These are phyloP conservation scores for Glyptemys insculpta DNA, from an alignment of 2,797 vertebrate species.

Conservation along the genomic window DNA sequence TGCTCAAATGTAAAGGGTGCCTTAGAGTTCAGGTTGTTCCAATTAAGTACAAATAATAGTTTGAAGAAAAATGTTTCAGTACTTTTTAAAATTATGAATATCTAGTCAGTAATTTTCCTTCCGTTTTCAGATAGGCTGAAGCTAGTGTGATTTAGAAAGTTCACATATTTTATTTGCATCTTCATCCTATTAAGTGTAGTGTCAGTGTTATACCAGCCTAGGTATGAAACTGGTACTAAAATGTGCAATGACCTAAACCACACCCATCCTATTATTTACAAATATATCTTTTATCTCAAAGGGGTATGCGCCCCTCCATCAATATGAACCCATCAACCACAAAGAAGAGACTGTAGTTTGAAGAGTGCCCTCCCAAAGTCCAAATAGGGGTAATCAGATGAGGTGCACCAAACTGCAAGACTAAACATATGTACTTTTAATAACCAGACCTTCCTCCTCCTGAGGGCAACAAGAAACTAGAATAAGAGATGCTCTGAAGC, in stretches of 20 bases:
- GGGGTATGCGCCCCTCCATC: conserved; percentile 54
- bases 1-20: conserved; percentile 32
- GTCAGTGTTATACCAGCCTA: conserved; percentile 48
- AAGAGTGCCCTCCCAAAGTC: conserved; percentile 66
- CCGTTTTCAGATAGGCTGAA: background rate
- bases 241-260: conserved; percentile 57
- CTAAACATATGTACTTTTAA: conserved; percentile 75
- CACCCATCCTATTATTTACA: conserved; percentile 58
- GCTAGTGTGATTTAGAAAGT: background rate
- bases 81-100: background rate
- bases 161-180: background rate
- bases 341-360: conserved; percentile 68
- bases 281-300: conserved; percentile 65
- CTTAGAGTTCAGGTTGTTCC: background rate
- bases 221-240: conserved; percentile 62
- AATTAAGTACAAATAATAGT: conserved; percentile 47
- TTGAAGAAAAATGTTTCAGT: background rate
- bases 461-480: conserved; percentile 49
- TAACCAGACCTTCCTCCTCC: conserved; percentile 60
- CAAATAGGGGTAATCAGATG: conserved; percentile 64
- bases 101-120: fast-evolving
- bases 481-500: conserved; percentile 57
- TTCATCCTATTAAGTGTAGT: background rate
- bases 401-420: conserved; percentile 63
- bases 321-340: conserved; percentile 71